These are phyloP conservation scores for Xanthorhoe designata DNA, from an alignment of 2,888 invertebrate genomes.

Conservation along the genomic window DNA sequence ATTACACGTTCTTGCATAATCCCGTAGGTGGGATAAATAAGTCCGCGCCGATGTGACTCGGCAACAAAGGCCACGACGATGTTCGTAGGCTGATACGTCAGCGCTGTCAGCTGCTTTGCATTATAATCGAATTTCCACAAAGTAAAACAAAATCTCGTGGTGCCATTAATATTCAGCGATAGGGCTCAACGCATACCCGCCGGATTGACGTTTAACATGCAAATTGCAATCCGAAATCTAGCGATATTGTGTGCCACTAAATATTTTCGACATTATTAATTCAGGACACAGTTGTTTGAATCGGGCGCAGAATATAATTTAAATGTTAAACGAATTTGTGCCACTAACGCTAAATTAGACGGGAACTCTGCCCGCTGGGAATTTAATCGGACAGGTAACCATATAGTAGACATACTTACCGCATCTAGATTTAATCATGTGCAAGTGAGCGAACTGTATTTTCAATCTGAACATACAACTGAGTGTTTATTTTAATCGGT, in stretches of 20 bases:
- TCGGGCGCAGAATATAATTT: slow-evolving; percentile 81
- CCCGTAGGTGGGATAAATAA: slow-evolving; percentile 14
- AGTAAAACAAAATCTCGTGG: slow-evolving; percentile 84
- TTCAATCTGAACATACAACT: not conserved
- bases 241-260: slow-evolving; percentile 81
- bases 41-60: slow-evolving; percentile 10
- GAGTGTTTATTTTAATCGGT: slow-evolving; percentile 53
- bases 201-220: slow-evolving; percentile 84
- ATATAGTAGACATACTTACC: slow-evolving; percentile 42
- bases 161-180: slow-evolving; percentile 84
- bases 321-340: slow-evolving; percentile 82
- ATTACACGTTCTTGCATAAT: slow-evolving; percentile 31
- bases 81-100: slow-evolving; percentile 32
- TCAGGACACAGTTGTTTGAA: slow-evolving; percentile 79
- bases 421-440: slow-evolving; percentile 14
- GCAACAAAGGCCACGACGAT: slow-evolving; percentile 23
- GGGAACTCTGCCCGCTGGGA: slow-evolving; percentile 63
- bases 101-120: slow-evolving; percentile 74
- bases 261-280: slow-evolving; percentile 82
- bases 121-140: slow-evolving; percentile 83
- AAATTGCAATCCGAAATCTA: slow-evolving; percentile 84
- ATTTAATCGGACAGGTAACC: slow-evolving; percentile 71
- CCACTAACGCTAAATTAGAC: slow-evolving; percentile 77
- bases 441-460: slow-evolving; percentile 5
- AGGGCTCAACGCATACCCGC: slow-evolving; percentile 80